phyloP scores from a whole-genome alignment of 2,888 invertebrate species.

The Dryocosmus kuriphilus region DNA sequence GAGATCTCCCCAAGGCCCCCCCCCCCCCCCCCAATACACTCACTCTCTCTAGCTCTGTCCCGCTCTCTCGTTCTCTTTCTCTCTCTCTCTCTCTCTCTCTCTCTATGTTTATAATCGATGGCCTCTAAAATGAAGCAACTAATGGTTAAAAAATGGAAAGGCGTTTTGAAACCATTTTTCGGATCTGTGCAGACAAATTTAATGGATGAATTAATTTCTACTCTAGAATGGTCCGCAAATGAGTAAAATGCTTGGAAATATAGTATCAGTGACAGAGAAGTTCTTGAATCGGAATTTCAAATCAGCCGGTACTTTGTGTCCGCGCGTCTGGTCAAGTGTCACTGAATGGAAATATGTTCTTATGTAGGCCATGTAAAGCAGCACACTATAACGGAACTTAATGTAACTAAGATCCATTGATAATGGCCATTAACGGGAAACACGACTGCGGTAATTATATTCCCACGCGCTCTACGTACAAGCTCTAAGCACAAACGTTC shows the following conservation, averaged over 20 bases:
- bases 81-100: no score
- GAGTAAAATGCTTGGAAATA: not conserved
- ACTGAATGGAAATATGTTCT: constrained; percentile 53
- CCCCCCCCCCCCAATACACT: no score
- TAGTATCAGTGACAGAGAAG: not conserved
- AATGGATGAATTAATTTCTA: not conserved
- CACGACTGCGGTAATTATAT: constrained; percentile 75
- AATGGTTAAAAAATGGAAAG: not conserved
- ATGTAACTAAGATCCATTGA: constrained; percentile 74
- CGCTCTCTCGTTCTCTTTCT: no score
- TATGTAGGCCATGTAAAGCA: constrained; percentile 54
- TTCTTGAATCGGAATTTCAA: constrained; percentile 14
- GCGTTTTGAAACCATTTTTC: not conserved
- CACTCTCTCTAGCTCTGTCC: no score
- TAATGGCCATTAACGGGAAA: constrained; percentile 78
- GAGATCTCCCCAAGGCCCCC: no score
- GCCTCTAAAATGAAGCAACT: not conserved
- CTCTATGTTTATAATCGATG: not conserved
- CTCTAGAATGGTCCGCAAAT: not conserved
- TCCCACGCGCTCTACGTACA: constrained; percentile 62
- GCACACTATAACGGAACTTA: constrained; percentile 55
- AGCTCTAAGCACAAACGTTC: constrained; percentile 50
- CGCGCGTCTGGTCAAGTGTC: constrained; percentile 39
- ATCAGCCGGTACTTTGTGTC: not conserved
- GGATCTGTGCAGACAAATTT: not conserved